Conservation (phyloP, 1,140 invertebrate genomes). For the Drosophila orosa region DNA sequence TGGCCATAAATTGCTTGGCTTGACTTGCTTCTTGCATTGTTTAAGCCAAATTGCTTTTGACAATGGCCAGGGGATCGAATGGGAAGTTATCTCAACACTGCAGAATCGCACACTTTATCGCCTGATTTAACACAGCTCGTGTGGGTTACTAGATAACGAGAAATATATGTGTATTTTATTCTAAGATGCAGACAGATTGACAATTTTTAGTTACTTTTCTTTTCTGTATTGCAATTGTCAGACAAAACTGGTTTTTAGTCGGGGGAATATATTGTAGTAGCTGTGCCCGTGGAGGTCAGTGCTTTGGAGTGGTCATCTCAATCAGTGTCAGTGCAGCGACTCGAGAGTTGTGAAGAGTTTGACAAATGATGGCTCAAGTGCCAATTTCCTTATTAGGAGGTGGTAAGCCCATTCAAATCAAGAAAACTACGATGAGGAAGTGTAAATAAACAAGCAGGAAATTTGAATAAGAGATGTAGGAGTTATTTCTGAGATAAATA, state of each 20-base stretch:
- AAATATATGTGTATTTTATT: slow-evolving; percentile 12
- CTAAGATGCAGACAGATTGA: slow-evolving; percentile 2
- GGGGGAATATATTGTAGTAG: slow-evolving; percentile 1
- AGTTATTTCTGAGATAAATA: neutral
- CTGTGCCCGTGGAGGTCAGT: slow-evolving; percentile 13
- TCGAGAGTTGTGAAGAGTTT: slow-evolving; percentile 42
- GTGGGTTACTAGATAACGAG: slow-evolving; percentile 27
- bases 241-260: slow-evolving; percentile 18
- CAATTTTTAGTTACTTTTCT: slow-evolving; percentile 12
- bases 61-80: slow-evolving; percentile 26
- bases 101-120: slow-evolving; percentile 50
- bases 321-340: slow-evolving; percentile 40
- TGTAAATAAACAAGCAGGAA: slow-evolving; percentile 5
- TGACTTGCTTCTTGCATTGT: slow-evolving; percentile 63
- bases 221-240: slow-evolving; percentile 24
- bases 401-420: slow-evolving; percentile 17
- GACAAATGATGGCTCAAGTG: slow-evolving; percentile 64
- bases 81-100: slow-evolving; percentile 44
- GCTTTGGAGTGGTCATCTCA: slow-evolving; percentile 31
- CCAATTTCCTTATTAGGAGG: slow-evolving; percentile 54
- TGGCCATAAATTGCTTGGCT: slow-evolving; percentile 58
- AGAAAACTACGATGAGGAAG: slow-evolving; percentile 5
- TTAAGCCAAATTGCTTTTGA: slow-evolving; percentile 76
- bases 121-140: slow-evolving; percentile 52
- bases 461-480: slow-evolving; percentile 1